Evolutionary conservation across 2,797 vertebrate genomes (phyloP), one percentile per base, ranked within the genome.

Genomic region (Ctenopoma kingsleyae): DNA sequence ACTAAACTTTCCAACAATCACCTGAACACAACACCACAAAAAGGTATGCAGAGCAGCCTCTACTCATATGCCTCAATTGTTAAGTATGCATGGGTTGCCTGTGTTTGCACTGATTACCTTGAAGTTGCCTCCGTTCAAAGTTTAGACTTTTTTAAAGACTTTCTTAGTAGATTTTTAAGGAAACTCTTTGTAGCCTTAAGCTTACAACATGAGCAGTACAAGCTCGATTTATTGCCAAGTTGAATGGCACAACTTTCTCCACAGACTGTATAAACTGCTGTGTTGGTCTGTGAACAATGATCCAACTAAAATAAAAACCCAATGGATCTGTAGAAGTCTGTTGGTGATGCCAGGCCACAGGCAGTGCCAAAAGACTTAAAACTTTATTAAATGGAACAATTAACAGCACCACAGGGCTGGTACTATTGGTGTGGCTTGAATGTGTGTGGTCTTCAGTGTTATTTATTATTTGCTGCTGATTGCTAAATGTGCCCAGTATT

Each of bases 281-380:
- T 41, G 68, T 71, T 67, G 36, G 53, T 62, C 53, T 71, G 66
- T 75, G 54, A 63, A 81, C 47, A 67, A 66, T 74, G 64, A 77
- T 64, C 62, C 36, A 0, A 30, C 49, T 22, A 50, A 74, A 40
- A 67, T 60, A 41, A 44, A 69, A 44, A 25, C 19, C 30, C 52
- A 46, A 67, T 54, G 36, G 49, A 16, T 17, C 43, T 58, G 69
- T 57, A 17, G 36, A 47, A 53, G 52, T 58, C 53, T 68, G 46
- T 44, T 48, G 57, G 70, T 50, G 49, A 44, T 35, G 57, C 44
- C 50, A 47, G 67, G 44, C n/a, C 8, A 46, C 36, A 46, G 16
- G 44, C 19, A 17, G 30, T 5, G 20, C 20, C 25, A 53, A 13
- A 48, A 5, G 5, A 64, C 25, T 41, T 40, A 11, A 72, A 72